A percentile compares a stretch with the other conserved stretches of the same genome.
Conservation (phyloP, 2,797 vertebrate species). For the Lithobates pipiens region DNA sequence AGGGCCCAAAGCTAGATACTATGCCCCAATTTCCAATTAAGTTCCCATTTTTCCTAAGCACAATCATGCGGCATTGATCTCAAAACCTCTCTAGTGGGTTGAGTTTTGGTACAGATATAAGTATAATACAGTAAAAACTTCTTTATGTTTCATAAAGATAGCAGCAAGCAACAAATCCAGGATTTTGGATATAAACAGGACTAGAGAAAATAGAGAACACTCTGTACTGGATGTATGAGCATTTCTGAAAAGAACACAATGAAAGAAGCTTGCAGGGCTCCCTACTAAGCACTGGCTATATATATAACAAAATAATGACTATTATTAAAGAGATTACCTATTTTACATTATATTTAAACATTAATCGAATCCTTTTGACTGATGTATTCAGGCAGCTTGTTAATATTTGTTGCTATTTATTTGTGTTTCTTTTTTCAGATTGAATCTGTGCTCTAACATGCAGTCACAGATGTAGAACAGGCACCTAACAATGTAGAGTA, state of each 20-base stretch:
- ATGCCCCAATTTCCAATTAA: no score
- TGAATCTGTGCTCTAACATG: no score
- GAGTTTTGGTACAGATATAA: neutral
- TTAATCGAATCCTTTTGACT: neutral
- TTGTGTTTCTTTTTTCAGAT: no score
- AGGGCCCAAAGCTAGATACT: no score
- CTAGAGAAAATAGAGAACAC: neutral
- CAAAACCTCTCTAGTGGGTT: no score
- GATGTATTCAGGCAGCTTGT: neutral
- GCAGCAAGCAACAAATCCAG: neutral
- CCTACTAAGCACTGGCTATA: neutral
- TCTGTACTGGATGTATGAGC: neutral
- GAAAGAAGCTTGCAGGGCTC: neutral
- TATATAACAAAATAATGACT: neutral
- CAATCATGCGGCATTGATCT: no score
- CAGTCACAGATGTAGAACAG: no score
- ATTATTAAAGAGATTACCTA: neutral
- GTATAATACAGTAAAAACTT: neutral
- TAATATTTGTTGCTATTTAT: no score
- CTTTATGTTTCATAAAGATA: neutral
- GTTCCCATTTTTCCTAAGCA: no score
- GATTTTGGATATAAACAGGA: neutral
- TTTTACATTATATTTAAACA: neutral
- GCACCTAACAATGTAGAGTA: no score
- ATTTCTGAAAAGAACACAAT: conserved; percentile 3